A percentile compares a stretch with the other conserved stretches of the same genome.
Conservation (phyloP, 2,888 invertebrate genomes). For the Schizotus pectinicornis region DNA sequence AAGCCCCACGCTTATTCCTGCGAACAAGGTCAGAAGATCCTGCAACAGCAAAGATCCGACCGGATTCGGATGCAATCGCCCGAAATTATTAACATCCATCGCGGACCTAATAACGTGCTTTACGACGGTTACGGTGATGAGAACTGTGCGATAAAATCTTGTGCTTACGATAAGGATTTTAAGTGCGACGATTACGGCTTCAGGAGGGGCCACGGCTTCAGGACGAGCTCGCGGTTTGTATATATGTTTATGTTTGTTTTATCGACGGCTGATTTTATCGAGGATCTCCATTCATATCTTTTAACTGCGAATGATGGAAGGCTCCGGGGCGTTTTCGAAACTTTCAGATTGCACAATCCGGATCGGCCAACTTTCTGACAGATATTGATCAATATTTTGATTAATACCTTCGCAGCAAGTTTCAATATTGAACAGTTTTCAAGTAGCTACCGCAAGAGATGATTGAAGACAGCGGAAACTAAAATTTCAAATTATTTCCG, state of each 20-base stretch:
- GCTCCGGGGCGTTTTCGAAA: neutral
- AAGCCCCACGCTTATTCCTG: slow-evolving; percentile 56
- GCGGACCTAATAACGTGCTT: slow-evolving; percentile 47
- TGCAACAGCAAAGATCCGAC: slow-evolving; percentile 15
- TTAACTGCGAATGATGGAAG: neutral
- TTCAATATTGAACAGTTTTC: neutral
- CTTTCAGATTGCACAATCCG: neutral
- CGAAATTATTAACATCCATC: slow-evolving; percentile 56
- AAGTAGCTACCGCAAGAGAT: too few species aligned
- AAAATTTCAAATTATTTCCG: too few species aligned
- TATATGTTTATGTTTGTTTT: slow-evolving; percentile 1
- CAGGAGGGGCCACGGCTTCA: slow-evolving; percentile 47
- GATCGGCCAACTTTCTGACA: neutral
- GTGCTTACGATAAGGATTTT: slow-evolving; percentile 49
- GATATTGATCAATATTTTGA: slow-evolving; percentile 4
- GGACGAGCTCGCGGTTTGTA: slow-evolving; percentile 44
- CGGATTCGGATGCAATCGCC: slow-evolving; percentile 51
- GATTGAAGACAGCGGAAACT: too few species aligned
- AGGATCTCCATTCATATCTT: neutral
- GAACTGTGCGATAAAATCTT: slow-evolving; percentile 47
- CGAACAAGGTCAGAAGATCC: slow-evolving; percentile 52
- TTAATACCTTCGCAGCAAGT: neutral
- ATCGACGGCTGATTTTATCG: neutral
- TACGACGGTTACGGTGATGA: slow-evolving; percentile 50
- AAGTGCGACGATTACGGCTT: slow-evolving; percentile 55